phyloP scores from a whole-genome alignment of 2,113 vertebrate genomes.

The Acinonyx jubatus region DNA sequence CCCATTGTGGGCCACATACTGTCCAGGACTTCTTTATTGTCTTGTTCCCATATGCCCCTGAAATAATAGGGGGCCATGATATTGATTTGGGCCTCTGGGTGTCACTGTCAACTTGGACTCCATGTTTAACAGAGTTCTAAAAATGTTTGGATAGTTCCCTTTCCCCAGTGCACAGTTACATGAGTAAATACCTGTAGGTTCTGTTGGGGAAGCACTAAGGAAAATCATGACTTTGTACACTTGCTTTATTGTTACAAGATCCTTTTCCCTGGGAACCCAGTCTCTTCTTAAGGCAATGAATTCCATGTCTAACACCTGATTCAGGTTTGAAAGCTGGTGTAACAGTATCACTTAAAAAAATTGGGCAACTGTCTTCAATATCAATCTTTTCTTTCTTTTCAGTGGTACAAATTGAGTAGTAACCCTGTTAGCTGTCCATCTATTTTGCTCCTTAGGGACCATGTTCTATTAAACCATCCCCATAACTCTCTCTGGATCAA shows the following conservation, averaged over 20 bases:
- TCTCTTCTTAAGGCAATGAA: background rate
- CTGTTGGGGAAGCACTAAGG: background rate
- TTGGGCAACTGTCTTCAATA: background rate
- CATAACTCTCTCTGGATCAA: background rate
- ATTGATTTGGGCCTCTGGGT: background rate
- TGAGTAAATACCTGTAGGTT: background rate
- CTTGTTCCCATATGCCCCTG: background rate
- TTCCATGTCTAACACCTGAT: background rate
- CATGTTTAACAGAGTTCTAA: background rate
- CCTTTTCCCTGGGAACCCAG: background rate
- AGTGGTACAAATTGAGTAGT: background rate
- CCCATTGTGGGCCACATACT: background rate
- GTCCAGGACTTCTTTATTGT: background rate
- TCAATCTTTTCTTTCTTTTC: background rate
- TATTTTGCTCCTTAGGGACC: background rate
- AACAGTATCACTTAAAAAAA: background rate
- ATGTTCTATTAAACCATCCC: background rate
- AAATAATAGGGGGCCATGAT: background rate
- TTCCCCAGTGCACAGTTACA: background rate
- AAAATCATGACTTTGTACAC: background rate
- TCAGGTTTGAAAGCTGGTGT: background rate
- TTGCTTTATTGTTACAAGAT: background rate
- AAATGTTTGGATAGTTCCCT: background rate
- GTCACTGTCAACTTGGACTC: background rate
- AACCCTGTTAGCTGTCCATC: background rate